phyloP scores from a whole-genome alignment of 1,140 invertebrate species.

The Pseudoatta argentina region DNA sequence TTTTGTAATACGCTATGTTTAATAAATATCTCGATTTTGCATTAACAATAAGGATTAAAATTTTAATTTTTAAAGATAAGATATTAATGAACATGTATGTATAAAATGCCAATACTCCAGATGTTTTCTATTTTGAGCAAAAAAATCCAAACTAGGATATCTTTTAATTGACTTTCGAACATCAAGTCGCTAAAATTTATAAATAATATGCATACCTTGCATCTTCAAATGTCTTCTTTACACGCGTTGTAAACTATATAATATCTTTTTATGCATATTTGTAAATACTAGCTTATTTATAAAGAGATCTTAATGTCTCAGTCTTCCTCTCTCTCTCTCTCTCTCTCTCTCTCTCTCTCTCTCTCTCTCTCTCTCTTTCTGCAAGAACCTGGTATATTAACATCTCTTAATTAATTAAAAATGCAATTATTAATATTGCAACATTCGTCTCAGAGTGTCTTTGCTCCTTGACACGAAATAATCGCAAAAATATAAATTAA shows the following conservation, averaged over 20 bases:
- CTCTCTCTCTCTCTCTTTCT: too few relatives aligned
- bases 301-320: not conserved
- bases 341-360: not conserved
- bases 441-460: not conserved
- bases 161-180: not conserved
- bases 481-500: constrained; percentile 54
- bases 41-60: too few relatives aligned
- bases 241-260: too few relatives aligned
- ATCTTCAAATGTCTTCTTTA: not conserved
- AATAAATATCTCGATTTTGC: too few relatives aligned
- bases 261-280: not conserved
- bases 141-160: not conserved
- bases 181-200: not conserved
- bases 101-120: too few relatives aligned
- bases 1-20: too few relatives aligned
- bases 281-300: not conserved
- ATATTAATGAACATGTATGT: too few relatives aligned
- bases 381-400: constrained; percentile 2
- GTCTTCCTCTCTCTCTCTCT: too few relatives aligned
- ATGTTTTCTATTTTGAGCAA: too few relatives aligned
- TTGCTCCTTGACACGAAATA: constrained; percentile 33
- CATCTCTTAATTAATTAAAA: constrained; percentile 43
- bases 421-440: constrained; percentile 42
- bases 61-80: too few relatives aligned
- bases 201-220: not conserved